Conservation (phyloP, 37 sponge, comb jelly and placozoan genomes). For the Cliona cf. orientalis region DNA sequence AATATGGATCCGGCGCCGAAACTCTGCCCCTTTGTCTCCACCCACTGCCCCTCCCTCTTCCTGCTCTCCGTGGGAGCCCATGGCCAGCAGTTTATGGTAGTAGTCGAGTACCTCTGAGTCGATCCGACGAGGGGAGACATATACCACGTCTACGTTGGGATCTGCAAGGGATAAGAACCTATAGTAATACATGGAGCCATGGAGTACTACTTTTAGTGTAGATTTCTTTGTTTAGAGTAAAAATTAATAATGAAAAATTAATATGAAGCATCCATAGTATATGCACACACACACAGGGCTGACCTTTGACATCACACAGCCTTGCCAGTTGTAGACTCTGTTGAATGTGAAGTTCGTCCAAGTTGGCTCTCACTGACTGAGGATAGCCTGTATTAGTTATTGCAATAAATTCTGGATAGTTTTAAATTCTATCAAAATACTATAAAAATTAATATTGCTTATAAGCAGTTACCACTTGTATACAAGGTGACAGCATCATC, state of each 20-base stretch:
- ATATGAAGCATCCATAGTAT: neutral
- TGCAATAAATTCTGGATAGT: neutral
- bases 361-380: slow-evolving; percentile 50
- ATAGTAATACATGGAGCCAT: too few relatives aligned
- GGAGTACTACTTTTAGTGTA: too few relatives aligned
- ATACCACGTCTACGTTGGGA: slow-evolving; percentile 88
- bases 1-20: slow-evolving; percentile 63
- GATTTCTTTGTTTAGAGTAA: too few relatives aligned
- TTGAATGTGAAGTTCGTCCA: slow-evolving; percentile 41
- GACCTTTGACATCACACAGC: slow-evolving; percentile 74
- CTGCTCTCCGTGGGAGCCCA: slow-evolving; percentile 28
- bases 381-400: slow-evolving; percentile 51
- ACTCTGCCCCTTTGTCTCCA: neutral
- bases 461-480: too few relatives aligned
- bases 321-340: slow-evolving; percentile 86
- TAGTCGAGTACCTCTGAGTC: slow-evolving; percentile 76
- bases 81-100: slow-evolving; percentile 71
- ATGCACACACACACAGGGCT: neutral
- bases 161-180: slow-evolving; percentile 12
- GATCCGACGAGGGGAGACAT: slow-evolving; percentile 79
- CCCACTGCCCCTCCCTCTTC: neutral
- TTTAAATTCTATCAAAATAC: neutral
- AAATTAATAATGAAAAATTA: too few relatives aligned
- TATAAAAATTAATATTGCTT: neutral
- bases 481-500: too few relatives aligned